Base-by-base conservation (phyloP, 2,888 invertebrate species). In the Argyresthia goedartella region DNA sequence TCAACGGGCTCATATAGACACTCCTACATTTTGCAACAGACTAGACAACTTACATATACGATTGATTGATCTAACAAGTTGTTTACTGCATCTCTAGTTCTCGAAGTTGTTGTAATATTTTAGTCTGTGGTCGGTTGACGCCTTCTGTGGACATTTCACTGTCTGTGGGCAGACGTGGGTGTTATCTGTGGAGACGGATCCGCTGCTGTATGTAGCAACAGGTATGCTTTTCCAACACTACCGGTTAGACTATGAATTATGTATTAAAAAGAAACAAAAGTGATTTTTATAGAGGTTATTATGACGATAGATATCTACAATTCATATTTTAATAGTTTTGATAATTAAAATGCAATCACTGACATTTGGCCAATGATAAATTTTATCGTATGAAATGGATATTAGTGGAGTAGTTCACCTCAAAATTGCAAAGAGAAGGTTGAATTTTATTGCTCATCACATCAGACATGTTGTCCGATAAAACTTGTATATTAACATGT, bases 11-110 rank as follows among this genome's bases (percentile, higher is more conserved):
- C 47, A 47, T 49, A 41, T 45, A 53, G 57, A 56, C 55, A 51
- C 48, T 39, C 36, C 36, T 53, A 50, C 59, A 59, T 55, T 53
- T 56, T 59, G 59, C 59, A 57, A 52, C 36, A 53, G 54, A 36
- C 39, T 55, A 53, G 52, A 43, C 50, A 39, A 52, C 44, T 49
- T 15, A 33, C 35, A 11, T 44, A 39, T 43, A 50, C 55, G 50
- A 48, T 13, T 52, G 50, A 25, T 39, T 9, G 50, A 49, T 39
- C 25, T 25, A 52, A 50, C 48, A 15, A n/a, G 36, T 48, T 48
- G 15, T 15, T 14, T 48, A 11, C 48, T 10, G 48, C 36, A 35
- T 15, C n/a, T 53, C 50, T 25, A 52, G 14, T 51, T 55, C 43
- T 48, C 52, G 50, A 49, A 52, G 46, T 50, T 47, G 53, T 35